phyloP scores from a whole-genome alignment of 2,888 invertebrate genomes.

The Fragum fragum region DNA sequence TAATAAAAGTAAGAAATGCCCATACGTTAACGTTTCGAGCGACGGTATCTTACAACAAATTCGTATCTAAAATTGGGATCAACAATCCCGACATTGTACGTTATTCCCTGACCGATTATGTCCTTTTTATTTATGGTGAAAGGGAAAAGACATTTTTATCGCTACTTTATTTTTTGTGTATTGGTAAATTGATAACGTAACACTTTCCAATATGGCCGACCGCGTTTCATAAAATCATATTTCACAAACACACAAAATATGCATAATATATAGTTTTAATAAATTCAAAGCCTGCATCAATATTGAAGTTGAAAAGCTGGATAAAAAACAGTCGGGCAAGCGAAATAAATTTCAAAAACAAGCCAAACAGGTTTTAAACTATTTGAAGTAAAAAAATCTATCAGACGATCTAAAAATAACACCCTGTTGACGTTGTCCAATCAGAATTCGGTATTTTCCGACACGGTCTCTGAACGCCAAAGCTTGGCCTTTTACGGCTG shows the following conservation, averaged over 20 bases:
- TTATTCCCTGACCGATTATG: too few relatives aligned
- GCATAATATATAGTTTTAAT: not conserved
- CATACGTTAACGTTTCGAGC: not conserved
- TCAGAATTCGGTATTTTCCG: slow-evolving; percentile 10
- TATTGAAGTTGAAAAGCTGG: not conserved
- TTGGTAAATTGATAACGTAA: not conserved
- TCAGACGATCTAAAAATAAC: slow-evolving; percentile 19
- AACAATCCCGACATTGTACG: too few relatives aligned
- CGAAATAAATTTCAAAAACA: slow-evolving; percentile 22
- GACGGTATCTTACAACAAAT: not conserved
- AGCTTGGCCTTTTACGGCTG: slow-evolving; percentile 17
- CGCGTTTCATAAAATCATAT: not conserved
- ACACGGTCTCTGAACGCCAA: slow-evolving; percentile 22
- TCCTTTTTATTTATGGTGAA: not conserved
- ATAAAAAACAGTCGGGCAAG: not conserved
- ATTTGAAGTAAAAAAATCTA: slow-evolving; percentile 1
- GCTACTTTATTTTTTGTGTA: slow-evolving; percentile 3
- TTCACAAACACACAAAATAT: not conserved
- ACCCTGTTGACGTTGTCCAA: not conserved
- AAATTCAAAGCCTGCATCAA: slow-evolving; percentile 7
- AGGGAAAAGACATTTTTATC: slow-evolving; percentile 3
- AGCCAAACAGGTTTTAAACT: slow-evolving; percentile 23
- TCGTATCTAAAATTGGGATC: too few relatives aligned
- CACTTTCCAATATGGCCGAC: not conserved
- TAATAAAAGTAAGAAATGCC: not conserved